phyloP scores from a whole-genome alignment of 2,888 invertebrate genomes.

The Pristionchus maxplancki region DNA sequence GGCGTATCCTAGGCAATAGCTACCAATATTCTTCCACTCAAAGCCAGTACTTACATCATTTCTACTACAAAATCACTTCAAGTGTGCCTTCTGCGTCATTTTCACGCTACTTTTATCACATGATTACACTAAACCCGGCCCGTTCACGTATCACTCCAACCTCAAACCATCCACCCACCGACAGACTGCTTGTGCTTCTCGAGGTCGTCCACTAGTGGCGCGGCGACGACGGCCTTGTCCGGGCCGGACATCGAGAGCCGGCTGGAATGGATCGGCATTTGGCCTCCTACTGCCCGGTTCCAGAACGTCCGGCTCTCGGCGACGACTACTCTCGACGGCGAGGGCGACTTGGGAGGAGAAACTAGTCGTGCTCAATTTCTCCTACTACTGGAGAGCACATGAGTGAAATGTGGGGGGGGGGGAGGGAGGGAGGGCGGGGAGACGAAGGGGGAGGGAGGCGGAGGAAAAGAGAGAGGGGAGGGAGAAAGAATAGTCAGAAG shows the following conservation, averaged over 20 bases:
- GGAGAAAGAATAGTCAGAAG: conserved; percentile 23
- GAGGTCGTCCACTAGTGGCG: conserved; percentile 62
- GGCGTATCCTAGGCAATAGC: background rate
- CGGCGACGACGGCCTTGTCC: conserved; percentile 21
- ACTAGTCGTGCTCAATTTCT: background rate
- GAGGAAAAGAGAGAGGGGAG: background rate
- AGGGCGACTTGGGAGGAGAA: background rate
- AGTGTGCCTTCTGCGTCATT: too few relatives aligned
- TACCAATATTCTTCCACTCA: background rate
- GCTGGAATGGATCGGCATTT: conserved; percentile 42
- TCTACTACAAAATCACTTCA: background rate
- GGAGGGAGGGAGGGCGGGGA: background rate
- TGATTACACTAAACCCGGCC: too few relatives aligned
- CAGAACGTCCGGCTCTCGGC: background rate
- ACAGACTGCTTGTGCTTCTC: conserved; percentile 64
- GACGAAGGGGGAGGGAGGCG: background rate
- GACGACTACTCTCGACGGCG: background rate
- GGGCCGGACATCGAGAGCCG: conserved; percentile 40
- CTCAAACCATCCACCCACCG: conserved; percentile 53
- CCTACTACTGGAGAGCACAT: conserved; percentile 23
- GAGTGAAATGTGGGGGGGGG: conserved; percentile 23
- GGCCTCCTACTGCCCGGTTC: background rate
- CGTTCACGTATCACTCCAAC: background rate
- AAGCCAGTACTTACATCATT: background rate
- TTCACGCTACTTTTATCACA: too few relatives aligned